Base-by-base conservation (phyloP, 2,113 vertebrate genomes). In the Corythoichthys intestinalis region DNA sequence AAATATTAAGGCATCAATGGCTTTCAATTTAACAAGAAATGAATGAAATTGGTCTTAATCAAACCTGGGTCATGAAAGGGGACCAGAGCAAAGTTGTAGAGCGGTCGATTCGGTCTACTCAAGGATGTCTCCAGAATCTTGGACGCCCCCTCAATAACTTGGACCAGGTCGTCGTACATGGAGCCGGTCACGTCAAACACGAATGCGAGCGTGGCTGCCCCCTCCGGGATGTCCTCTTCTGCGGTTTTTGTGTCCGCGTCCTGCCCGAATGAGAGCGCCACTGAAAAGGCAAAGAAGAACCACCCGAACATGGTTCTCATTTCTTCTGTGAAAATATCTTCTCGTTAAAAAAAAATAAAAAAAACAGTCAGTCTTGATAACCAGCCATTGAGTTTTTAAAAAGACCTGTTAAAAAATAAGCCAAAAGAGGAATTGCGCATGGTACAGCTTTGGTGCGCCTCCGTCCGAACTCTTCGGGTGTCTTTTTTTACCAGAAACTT, bases 141-240 rank as follows among this genome's bases (percentile, higher is more conserved):
- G 72, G 97, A 99, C 2, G 97, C 97, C 3, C 97, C 97, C 76
- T 99, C 96, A 65, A 98, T 97, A 5, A 99, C 97, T 85, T 99
- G 97, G 69, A 98, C 95, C 78, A 99, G 82, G 75, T 99, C 97
- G 69, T 99, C 97, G 67, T 98, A 99, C 97, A 99, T 98, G 87
- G 97, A 99, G 17, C 97, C 97, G 50, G 97, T 98, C 46, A 99
- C 96, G 78, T 99, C 97, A 66, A 99, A 99, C n/a, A 98, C 97
- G 85, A 99, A 99, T 0, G 96, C 94, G 85, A 99, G 86, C 54
- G 97, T 98, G 70, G 97, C 98, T 53, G 97, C 96, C 47, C 96
- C 97, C 82, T 98, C 94, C 1, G 96, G 96, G 74, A 94, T 92
- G 11, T 88, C 91, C 75, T 92, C 72, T 64, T 86, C 82, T 0